phyloP scores from a whole-genome alignment of 1,140 invertebrate genomes.

The Psilanteris sp. region DNA sequence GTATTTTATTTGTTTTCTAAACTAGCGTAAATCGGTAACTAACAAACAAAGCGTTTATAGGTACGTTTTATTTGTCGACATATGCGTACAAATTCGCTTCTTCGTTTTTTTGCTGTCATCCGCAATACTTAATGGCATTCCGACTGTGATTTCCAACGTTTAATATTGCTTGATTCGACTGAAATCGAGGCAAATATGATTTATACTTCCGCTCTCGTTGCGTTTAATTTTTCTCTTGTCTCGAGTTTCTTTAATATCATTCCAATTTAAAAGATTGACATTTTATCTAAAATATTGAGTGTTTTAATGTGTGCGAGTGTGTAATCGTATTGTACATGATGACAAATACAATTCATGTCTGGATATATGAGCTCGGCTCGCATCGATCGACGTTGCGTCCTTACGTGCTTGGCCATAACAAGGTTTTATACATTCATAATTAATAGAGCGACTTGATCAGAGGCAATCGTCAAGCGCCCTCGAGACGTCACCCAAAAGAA shows the following conservation, averaged over 20 bases:
- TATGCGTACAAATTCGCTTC: background rate
- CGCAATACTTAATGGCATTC: conserved; percentile 51
- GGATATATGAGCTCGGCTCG: conserved; percentile 57
- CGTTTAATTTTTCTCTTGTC: background rate
- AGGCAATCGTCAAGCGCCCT: conserved; percentile 6
- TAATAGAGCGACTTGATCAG: conserved; percentile 43
- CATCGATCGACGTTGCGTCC: conserved; percentile 67
- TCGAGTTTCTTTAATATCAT: conserved; percentile 35
- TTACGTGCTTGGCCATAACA: conserved; percentile 72
- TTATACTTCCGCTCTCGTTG: too few species aligned
- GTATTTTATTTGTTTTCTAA: too few species aligned
- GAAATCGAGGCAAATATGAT: too few species aligned
- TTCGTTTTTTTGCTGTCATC: conserved; percentile 7
- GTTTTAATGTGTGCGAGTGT: conserved; percentile 50
- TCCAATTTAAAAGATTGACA: conserved; percentile 24
- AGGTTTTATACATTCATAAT: conserved; percentile 78
- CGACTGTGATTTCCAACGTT: conserved; percentile 50
- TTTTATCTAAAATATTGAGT: conserved; percentile 13
- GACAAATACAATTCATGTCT: conserved; percentile 31
- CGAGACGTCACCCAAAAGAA: background rate
- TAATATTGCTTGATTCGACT: too few species aligned
- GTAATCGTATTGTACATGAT: conserved; percentile 66
- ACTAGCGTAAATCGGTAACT: too few species aligned
- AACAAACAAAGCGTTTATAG: too few species aligned
- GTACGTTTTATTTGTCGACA: background rate